These are phyloP conservation scores for Aspidapion aeneum DNA, from an alignment of 2,888 invertebrate genomes.

Conservation along the genomic window DNA sequence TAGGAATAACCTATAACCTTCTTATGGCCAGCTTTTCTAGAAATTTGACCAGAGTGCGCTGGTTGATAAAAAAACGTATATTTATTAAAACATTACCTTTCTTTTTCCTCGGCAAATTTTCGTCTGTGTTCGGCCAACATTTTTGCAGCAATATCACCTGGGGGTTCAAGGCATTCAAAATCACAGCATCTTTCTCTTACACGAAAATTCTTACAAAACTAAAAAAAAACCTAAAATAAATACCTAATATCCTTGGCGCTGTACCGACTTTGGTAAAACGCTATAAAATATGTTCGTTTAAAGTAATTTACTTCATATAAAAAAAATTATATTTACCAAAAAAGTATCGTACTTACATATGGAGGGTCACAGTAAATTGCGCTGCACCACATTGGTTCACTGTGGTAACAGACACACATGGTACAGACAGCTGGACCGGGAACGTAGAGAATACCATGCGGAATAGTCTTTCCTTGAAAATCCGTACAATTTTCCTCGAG, in stretches of 20 bases:
- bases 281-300: too few species aligned
- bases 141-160: constrained; percentile 56
- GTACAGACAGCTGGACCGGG: constrained; percentile 84
- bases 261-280: too few species aligned
- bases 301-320: too few species aligned
- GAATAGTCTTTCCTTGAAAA: constrained; percentile 75
- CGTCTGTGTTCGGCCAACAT: constrained; percentile 40
- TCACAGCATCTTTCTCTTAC: constrained; percentile 85
- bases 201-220: constrained; percentile 84
- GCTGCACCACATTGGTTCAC: constrained; percentile 82
- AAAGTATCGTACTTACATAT: constrained; percentile 67
- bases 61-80: too few species aligned
- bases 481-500: constrained; percentile 78
- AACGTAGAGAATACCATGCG: constrained; percentile 77
- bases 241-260: background rate
- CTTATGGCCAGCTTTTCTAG: too few species aligned
- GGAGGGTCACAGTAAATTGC: constrained; percentile 85
- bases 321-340: too few species aligned
- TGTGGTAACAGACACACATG: constrained; percentile 82
- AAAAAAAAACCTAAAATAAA: constrained; percentile 16
- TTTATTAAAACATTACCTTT: too few species aligned
- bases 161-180: constrained; percentile 81
- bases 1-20: too few species aligned
- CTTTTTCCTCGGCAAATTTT: constrained; percentile 18
- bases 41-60: too few species aligned